Evolutionary conservation across 2,797 vertebrate genomes (phyloP), one percentile per base, ranked within the genome.

Genomic region (Coluber constrictor): DNA sequence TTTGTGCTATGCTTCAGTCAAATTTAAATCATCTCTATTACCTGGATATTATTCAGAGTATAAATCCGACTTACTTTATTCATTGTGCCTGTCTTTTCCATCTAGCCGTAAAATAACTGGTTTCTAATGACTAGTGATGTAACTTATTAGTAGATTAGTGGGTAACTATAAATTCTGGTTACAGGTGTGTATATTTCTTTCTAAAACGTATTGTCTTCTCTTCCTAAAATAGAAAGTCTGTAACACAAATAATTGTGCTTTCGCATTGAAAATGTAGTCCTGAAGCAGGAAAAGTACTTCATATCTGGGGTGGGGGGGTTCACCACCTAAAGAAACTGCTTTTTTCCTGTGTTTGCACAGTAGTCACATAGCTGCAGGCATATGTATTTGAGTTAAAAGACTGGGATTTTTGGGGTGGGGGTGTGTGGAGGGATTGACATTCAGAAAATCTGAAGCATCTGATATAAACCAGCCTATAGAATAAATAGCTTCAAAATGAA

Each of bases 91-190:
- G 94, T 92, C 91, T 94, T 86, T 96, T 92, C 95, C 96, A 95
- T 94, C 94, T 95, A 95, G 96, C 96, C 90, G 93, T 95, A 94
- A 94, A 94, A 96, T 97, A 94, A 94, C 88, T 91, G 94, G 93
- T 91, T 95, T 94, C 95, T 96, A 96, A 96, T 96, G 97, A 93
- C 94, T 88, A 11, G 87, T 96, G 95, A 97, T 95, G 95, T 96
- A 93, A 96, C 94, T 61, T 90, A 94, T 95, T 95, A 66, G 92
- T 95, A 74, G 94, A 95, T 95, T 93, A 94, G 92, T 96, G 94
- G 70, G 60, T 90, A 93, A 94, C 96, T 96, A 92, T 97, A 97
- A 97, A 97, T 95, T 96, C 92, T 95, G 94, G 91, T 95, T 96
- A 95, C 96, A 97, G 96, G 96, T 97, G 94, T 96, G 93, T 95